These are phyloP conservation scores for Puma concolor DNA, from an alignment of 2,113 vertebrate species.

Conservation along the genomic window DNA sequence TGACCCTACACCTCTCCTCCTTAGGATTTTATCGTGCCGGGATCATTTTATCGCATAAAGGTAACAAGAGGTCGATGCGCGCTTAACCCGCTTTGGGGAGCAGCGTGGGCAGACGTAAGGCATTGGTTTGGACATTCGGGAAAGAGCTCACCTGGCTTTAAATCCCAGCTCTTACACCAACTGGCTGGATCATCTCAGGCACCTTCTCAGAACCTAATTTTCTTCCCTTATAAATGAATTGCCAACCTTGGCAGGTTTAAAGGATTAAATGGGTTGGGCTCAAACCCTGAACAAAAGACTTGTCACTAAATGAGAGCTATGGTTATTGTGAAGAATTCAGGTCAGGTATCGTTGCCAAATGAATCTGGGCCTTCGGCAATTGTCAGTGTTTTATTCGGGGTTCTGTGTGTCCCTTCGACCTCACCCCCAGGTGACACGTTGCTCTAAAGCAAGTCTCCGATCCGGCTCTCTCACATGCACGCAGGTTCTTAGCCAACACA, in stretches of 20 bases:
- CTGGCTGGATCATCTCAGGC: background rate
- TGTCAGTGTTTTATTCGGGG: background rate
- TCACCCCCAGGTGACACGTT: background rate
- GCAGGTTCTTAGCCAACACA: background rate
- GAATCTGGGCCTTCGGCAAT: background rate
- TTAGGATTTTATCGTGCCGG: background rate
- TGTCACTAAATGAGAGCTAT: background rate
- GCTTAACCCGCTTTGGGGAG: background rate
- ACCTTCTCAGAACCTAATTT: background rate
- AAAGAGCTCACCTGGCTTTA: background rate
- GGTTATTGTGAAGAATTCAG: background rate
- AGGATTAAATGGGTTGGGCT: background rate
- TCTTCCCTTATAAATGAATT: background rate
- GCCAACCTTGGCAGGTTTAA: background rate
- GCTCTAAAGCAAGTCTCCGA: background rate
- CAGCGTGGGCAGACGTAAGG: background rate
- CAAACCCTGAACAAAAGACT: background rate
- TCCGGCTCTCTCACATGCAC: background rate
- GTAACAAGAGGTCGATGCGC: background rate
- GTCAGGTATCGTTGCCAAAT: background rate
- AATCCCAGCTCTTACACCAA: background rate
- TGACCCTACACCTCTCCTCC: background rate
- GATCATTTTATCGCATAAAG: background rate
- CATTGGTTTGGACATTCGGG: background rate
- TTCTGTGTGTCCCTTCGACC: background rate